A percentile compares a stretch with the other conserved stretches of the same genome.
Evolutionary conservation across 2,113 vertebrate species (phyloP).

Genomic region (Gobius niger): DNA sequence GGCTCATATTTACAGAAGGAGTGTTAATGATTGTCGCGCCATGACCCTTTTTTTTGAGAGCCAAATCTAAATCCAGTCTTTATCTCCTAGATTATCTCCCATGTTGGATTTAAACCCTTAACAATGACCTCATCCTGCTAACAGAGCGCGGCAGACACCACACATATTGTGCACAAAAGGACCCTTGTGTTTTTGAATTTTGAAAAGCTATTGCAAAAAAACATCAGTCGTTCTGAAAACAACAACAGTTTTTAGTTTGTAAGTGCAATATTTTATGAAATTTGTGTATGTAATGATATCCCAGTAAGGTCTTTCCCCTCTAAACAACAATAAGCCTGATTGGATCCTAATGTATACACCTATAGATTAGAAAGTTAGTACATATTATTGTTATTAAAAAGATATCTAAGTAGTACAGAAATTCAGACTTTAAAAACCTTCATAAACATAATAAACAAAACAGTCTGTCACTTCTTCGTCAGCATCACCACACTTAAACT

Average conservation of each 20-base stretch:
- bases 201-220: background rate
- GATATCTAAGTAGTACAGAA: no score
- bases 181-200: slow-evolving; percentile 1
- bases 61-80: slow-evolving; percentile 72
- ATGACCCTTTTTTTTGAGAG: slow-evolving; percentile 69
- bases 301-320: no score
- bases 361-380: no score
- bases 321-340: no score
- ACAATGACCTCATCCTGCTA: slow-evolving; percentile 72
- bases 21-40: slow-evolving; percentile 42
- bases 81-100: slow-evolving; percentile 73
- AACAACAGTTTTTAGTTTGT: background rate
- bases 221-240: background rate
- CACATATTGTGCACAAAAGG: background rate
- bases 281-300: no score
- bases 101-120: slow-evolving; percentile 65
- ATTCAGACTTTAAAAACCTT: no score
- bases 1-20: slow-evolving; percentile 37
- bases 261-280: background rate
- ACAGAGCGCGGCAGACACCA: slow-evolving; percentile 46
- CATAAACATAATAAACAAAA: background rate
- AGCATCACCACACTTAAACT: no score
- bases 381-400: no score
- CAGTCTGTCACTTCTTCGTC: background rate
- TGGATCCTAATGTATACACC: no score